Evolutionary conservation across 2,113 vertebrate species (phyloP).

Genomic region (Hippocampus guttulatus): DNA sequence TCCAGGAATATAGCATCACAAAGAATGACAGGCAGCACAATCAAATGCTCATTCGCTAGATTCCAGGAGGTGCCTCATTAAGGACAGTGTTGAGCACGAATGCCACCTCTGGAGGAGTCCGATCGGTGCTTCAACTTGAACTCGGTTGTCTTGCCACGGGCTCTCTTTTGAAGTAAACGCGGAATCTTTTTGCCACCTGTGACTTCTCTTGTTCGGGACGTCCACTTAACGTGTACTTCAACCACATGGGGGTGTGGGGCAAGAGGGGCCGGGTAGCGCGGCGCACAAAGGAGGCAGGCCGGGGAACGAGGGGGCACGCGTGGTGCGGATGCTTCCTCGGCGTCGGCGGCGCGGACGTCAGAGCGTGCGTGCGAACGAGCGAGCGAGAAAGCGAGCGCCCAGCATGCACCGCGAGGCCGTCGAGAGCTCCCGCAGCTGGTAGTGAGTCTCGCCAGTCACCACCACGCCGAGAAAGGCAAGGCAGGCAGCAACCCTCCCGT

Average conservation of each 20-base stretch:
- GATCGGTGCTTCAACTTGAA: too few relatives aligned
- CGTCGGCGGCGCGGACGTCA: constrained; percentile 52
- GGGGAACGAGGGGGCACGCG: constrained; percentile 11
- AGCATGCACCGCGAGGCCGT: constrained; percentile 68
- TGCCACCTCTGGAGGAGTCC: too few relatives aligned
- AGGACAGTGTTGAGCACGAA: too few relatives aligned
- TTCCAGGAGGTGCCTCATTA: too few relatives aligned
- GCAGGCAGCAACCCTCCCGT: constrained; percentile 39
- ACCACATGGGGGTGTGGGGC: not conserved
- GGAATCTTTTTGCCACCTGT: not conserved
- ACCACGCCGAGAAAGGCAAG: constrained; percentile 50
- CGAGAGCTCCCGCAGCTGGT: constrained; percentile 59
- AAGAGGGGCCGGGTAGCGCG: not conserved
- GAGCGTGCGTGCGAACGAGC: constrained; percentile 20
- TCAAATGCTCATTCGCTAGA: too few relatives aligned
- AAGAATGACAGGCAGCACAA: too few relatives aligned
- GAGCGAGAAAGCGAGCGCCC: constrained; percentile 50
- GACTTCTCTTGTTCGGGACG: not conserved
- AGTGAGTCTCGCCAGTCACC: constrained; percentile 52
- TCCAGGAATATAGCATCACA: too few relatives aligned
- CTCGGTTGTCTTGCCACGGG: too few relatives aligned
- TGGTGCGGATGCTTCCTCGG: constrained; percentile 42
- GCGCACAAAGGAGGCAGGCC: constrained; percentile 3
- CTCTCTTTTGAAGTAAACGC: too few relatives aligned
- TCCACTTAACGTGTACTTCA: too few relatives aligned